Evolutionary conservation across 2,888 invertebrate species (phyloP).

Genomic region (Drymonia ruficornis): DNA sequence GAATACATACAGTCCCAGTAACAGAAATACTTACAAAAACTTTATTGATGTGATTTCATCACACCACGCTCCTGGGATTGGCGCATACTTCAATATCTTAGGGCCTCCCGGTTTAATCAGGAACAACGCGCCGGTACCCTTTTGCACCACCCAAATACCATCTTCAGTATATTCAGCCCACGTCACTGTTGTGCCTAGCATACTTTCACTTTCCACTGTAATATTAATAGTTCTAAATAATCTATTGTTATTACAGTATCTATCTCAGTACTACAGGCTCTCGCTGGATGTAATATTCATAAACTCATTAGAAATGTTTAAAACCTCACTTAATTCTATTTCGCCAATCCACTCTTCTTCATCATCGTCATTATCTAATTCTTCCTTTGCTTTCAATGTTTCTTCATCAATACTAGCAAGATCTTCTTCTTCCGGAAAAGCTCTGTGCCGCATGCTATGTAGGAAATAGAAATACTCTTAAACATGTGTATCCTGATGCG

Average conservation of each 20-base stretch:
- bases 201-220: conserved; percentile 70
- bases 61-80: conserved; percentile 70
- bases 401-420: conserved; percentile 79
- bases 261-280: too few species aligned
- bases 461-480: background rate
- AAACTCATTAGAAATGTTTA: background rate
- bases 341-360: conserved; percentile 81
- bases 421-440: conserved; percentile 76
- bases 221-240: conserved; percentile 1
- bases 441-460: conserved; percentile 69
- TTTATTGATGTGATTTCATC: conserved; percentile 65
- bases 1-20: background rate
- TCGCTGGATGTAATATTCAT: too few species aligned
- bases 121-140: conserved; percentile 69
- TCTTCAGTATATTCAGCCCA: conserved; percentile 73
- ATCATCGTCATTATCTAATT: conserved; percentile 76
- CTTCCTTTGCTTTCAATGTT: conserved; percentile 84
- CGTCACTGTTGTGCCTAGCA: conserved; percentile 66
- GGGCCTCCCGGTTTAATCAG: conserved; percentile 60
- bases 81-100: conserved; percentile 71
- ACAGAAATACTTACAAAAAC: conserved; percentile 61
- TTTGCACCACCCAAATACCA: conserved; percentile 73
- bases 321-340: conserved; percentile 85
- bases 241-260: too few species aligned
- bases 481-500: too few species aligned